Evolutionary conservation across 2,113 vertebrate genomes (phyloP), one percentile per base, ranked within the genome.

Genomic region (Clarias gariepinus): DNA sequence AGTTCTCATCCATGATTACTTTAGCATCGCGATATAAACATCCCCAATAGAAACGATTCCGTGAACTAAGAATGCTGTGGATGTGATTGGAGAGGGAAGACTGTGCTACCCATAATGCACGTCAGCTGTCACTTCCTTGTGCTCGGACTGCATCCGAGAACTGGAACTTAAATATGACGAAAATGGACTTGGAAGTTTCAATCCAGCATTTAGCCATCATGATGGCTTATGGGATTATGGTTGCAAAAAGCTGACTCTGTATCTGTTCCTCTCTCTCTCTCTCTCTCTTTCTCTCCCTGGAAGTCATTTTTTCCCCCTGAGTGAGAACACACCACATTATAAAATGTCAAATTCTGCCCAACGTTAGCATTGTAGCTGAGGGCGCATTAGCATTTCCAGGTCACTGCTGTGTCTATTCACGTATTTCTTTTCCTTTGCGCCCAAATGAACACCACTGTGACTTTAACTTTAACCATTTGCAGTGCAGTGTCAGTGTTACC

Each of bases 321-420:
- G 74, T 74, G 58, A 85, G 47, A 73, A 74, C n/a, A n/a, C 69
- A 89, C 63, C 85, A 87, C 83, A 85, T 85, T 89, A 86, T 47
- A 68, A 89, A 89, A 92, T 91, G 91, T 91, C 88, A 91, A 58
- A 63, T 85, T 85, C 52, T 47, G 71, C 81, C 84, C 52, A 64
- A 73, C 79, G 28, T 79, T 25, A 79, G 81, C 68, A 36, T 87
- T 84, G 83, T 82, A 58, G 60, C 81, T 33, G 81, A 63, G 68
- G 81, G 76, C 68, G 33, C 69, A 89, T 90, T 85, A 84, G 73
- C 83, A 82, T 89, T 69, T 78, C 77, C 85, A 76, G 85, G 88
- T 89, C 83, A 87, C 53, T 19, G 69, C 77, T 60, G 53, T 82
- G 64, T 13, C 30, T 41, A 57, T 63, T 36, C 30, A 61, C 21